Evolutionary conservation across 2,113 vertebrate genomes (phyloP).

Genomic region (Pionites leucogaster): DNA sequence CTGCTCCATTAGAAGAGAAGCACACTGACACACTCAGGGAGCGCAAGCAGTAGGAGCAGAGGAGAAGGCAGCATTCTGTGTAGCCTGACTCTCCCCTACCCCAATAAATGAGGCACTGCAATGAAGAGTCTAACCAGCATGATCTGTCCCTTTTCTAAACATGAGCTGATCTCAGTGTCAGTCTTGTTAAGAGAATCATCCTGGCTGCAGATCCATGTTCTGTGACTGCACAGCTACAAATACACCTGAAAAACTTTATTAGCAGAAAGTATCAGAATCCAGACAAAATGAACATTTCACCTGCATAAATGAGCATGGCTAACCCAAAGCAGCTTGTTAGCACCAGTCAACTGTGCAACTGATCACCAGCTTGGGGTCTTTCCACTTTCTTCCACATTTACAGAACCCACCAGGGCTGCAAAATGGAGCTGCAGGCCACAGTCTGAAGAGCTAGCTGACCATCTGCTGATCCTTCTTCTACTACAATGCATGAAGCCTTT

Average conservation of each 20-base stretch:
- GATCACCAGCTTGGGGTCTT: neutral
- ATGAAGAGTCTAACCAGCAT: neutral
- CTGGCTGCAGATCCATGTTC: neutral
- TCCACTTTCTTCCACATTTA: neutral
- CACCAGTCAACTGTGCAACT: neutral
- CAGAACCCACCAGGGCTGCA: neutral
- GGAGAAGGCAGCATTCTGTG: neutral
- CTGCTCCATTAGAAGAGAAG: neutral
- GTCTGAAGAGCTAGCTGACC: neutral
- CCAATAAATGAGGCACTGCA: neutral
- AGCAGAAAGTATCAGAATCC: neutral
- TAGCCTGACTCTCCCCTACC: neutral
- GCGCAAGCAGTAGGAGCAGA: too few relatives aligned
- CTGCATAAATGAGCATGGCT: neutral
- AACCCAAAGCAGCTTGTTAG: neutral
- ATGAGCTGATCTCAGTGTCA: neutral
- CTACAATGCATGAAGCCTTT: accelerated
- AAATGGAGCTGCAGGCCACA: neutral
- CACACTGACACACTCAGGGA: accelerated
- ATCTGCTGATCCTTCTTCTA: neutral
- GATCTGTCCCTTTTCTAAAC: neutral
- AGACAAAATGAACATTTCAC: neutral
- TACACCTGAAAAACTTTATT: neutral
- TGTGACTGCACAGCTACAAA: neutral
- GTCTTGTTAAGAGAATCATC: neutral